phyloP scores from a whole-genome alignment of 1,140 invertebrate genomes.

The Drosophila lini region DNA sequence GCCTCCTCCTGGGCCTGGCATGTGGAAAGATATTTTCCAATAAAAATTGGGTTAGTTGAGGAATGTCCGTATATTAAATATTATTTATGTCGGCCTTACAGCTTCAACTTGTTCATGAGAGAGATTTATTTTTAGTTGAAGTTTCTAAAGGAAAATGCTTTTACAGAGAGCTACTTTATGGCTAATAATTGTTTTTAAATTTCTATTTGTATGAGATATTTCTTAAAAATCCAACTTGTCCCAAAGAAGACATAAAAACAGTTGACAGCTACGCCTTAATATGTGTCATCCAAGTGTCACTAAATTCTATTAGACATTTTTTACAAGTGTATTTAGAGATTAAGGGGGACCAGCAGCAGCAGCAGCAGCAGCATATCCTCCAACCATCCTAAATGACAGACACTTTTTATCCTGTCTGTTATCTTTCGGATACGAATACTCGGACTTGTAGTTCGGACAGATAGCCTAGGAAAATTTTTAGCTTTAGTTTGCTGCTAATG shows the following conservation, averaged over 20 bases:
- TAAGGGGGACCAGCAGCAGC: constrained; percentile 13
- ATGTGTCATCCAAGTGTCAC: constrained; percentile 25
- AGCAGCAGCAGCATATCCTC: constrained; percentile 1
- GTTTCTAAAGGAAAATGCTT: neutral
- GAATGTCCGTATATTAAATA: constrained; percentile 36
- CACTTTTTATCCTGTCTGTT: constrained; percentile 42
- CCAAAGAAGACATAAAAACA: neutral
- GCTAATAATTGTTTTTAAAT: neutral
- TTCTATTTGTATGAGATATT: neutral
- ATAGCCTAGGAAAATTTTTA: constrained; percentile 58
- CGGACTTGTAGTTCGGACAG: constrained; percentile 33
- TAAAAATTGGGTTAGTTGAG: constrained; percentile 35
- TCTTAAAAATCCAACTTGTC: neutral
- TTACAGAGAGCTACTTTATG: too few relatives aligned
- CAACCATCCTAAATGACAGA: constrained; percentile 7
- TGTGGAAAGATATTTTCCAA: constrained; percentile 35
- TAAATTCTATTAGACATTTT: constrained; percentile 34
- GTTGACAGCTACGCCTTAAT: constrained; percentile 13
- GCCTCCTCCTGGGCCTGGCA: constrained; percentile 13
- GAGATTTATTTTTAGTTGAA: neutral
- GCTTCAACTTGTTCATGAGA: neutral
- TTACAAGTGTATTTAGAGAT: constrained; percentile 42
- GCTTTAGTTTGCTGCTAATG: constrained; percentile 82
- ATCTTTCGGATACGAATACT: constrained; percentile 37
- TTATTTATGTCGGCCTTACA: constrained; percentile 26